phyloP scores from a whole-genome alignment of 2,113 vertebrate genomes.

The Ariopsis seemanni region DNA sequence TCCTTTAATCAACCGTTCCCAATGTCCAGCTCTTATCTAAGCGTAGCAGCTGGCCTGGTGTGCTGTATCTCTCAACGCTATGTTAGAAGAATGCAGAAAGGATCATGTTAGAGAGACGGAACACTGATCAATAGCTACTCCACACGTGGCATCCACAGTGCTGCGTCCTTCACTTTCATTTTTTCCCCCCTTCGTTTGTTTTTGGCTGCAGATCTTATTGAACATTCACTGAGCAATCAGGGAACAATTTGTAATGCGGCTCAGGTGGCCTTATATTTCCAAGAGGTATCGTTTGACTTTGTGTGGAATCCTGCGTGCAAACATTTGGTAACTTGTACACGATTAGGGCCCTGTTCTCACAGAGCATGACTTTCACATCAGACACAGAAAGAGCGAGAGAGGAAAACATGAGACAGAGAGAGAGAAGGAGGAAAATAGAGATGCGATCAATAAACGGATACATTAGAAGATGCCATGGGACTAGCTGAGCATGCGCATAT shows the following conservation, averaged over 20 bases:
- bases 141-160: conserved; percentile 20
- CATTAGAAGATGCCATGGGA: conserved; percentile 53
- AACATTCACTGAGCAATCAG: neutral
- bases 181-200: neutral
- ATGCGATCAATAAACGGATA: conserved; percentile 52
- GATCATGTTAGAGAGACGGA: conserved; percentile 24
- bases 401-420: conserved; percentile 32
- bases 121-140: conserved; percentile 22
- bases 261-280: conserved; percentile 21
- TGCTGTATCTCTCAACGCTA: conserved; percentile 11
- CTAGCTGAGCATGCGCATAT: conserved; percentile 34
- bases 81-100: conserved; percentile 39
- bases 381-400: conserved; percentile 27
- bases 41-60: conserved; percentile 26
- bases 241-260: conserved; percentile 2
- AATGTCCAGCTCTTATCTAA: conserved; percentile 42
- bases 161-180: neutral
- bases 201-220: neutral
- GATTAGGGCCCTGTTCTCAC: conserved; percentile 1
- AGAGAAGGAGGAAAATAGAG: conserved; percentile 25
- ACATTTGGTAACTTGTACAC: conserved; percentile 26
- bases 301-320: neutral
- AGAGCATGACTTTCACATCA: conserved; percentile 45
- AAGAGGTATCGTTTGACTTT: conserved; percentile 4
- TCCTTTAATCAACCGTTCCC: conserved; percentile 38